These are phyloP conservation scores for Oreochromis grahami DNA, from an alignment of 2,797 vertebrate species.

Conservation along the genomic window DNA sequence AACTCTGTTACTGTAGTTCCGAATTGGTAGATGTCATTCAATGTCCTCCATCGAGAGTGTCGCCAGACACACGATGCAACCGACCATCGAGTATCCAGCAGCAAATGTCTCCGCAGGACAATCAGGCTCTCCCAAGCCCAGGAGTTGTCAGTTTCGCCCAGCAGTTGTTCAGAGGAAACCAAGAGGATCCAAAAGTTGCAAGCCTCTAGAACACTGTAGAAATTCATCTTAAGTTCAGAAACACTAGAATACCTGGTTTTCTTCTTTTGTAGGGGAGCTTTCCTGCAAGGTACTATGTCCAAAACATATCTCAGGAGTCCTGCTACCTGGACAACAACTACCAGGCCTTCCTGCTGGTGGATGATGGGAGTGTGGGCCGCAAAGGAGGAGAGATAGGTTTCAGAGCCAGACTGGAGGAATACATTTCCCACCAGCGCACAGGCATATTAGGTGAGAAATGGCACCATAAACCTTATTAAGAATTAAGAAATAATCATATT, in stretches of 20 bases:
- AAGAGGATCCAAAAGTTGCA: not conserved
- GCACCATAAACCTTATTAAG: not conserved
- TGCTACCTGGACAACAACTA: not conserved
- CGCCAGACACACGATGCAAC: too few relatives aligned
- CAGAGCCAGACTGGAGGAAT: not conserved
- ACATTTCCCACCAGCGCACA: not conserved
- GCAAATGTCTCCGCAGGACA: too few relatives aligned
- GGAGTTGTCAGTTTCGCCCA: too few relatives aligned
- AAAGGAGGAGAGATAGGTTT: not conserved
- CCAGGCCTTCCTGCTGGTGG: not conserved
- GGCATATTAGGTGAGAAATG: not conserved
- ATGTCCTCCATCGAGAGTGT: too few relatives aligned
- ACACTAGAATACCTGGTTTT: not conserved
- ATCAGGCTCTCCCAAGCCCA: too few relatives aligned
- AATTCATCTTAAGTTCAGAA: not conserved
- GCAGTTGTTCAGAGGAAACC: not conserved
- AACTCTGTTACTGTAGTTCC: too few relatives aligned
- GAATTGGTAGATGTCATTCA: too few relatives aligned
- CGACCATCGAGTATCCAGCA: too few relatives aligned
- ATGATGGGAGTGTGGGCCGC: not conserved
- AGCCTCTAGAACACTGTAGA: accelerated
- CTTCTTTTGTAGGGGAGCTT: not conserved
- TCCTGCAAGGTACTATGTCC: not conserved
- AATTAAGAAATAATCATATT: not conserved
- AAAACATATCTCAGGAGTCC: not conserved